phyloP scores from a whole-genome alignment of 2,888 invertebrate species.

The Andrena dorsata region DNA sequence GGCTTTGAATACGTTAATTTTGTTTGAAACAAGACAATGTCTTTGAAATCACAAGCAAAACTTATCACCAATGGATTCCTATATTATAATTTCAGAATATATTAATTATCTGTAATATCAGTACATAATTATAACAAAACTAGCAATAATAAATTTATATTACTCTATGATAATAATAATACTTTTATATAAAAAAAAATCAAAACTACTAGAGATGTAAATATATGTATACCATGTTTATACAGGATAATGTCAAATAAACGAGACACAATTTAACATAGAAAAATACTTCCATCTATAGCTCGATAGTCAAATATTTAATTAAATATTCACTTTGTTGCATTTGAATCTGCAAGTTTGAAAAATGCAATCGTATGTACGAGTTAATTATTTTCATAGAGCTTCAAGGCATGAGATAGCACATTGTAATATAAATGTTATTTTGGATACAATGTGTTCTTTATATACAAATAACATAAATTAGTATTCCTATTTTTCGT shows the following conservation, averaged over 20 bases:
- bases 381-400: conserved; percentile 46
- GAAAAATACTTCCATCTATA: conserved; percentile 68
- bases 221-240: conserved; percentile 49
- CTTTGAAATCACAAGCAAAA: conserved; percentile 34
- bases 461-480: conserved; percentile 77
- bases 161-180: conserved; percentile 56
- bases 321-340: conserved; percentile 42
- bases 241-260: conserved; percentile 57
- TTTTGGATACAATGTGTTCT: conserved; percentile 55
- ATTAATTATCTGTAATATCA: conserved; percentile 62
- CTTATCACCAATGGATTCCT: conserved; percentile 39
- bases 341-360: conserved; percentile 47
- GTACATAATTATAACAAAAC: conserved; percentile 58
- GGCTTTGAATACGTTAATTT: not conserved
- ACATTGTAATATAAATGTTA: conserved; percentile 49
- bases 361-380: conserved; percentile 49
- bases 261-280: conserved; percentile 58
- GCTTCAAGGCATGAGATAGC: conserved; percentile 59
- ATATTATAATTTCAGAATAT: conserved; percentile 63
- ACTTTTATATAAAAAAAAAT: conserved; percentile 61
- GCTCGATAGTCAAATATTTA: conserved; percentile 41
- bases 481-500: conserved; percentile 65
- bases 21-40: conserved; percentile 13
- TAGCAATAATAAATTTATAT: conserved; percentile 62
- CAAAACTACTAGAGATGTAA: conserved; percentile 56